Percentiles rank a stretch among this genome's conserved stretches.
phyloP scores from a whole-genome alignment of 2,888 invertebrate species.

The Eutolmus rufibarbis region DNA sequence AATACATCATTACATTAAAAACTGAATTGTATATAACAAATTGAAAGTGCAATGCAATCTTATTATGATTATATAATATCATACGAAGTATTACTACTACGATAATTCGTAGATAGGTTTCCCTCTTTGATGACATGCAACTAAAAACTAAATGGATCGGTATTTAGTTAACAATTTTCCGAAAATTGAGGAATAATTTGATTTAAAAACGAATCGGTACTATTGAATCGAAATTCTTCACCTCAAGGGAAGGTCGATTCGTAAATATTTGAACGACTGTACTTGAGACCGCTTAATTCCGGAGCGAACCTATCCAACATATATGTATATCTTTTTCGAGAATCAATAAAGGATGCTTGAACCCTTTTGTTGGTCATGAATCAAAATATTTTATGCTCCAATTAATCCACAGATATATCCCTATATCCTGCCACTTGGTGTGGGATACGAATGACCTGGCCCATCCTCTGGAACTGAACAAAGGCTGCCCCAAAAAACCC shows the following conservation, averaged over 20 bases:
- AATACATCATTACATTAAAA: too few relatives aligned
- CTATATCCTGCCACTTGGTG: background rate
- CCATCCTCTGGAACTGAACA: background rate
- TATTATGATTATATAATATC: too few relatives aligned
- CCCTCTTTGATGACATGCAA: too few relatives aligned
- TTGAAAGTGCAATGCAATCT: too few relatives aligned
- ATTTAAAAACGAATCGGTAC: background rate
- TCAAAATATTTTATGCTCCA: conserved; percentile 32
- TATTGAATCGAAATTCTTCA: background rate
- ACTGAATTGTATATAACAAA: too few relatives aligned
- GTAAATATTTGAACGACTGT: background rate
- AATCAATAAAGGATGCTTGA: background rate
- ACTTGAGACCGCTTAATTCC: background rate
- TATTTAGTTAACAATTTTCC: too few relatives aligned
- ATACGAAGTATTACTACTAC: too few relatives aligned
- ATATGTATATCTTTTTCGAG: background rate
- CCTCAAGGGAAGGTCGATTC: background rate
- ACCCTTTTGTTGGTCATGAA: background rate
- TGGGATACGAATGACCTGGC: conserved; percentile 8
- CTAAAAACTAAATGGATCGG: too few relatives aligned
- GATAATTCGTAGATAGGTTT: too few relatives aligned
- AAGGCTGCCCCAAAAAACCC: conserved; percentile 1
- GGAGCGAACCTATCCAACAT: background rate
- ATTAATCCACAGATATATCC: conserved; percentile 12
- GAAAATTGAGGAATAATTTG: background rate